Conservation (phyloP, 64 coral and sea anemone species). For the Acropora yongei region DNA sequence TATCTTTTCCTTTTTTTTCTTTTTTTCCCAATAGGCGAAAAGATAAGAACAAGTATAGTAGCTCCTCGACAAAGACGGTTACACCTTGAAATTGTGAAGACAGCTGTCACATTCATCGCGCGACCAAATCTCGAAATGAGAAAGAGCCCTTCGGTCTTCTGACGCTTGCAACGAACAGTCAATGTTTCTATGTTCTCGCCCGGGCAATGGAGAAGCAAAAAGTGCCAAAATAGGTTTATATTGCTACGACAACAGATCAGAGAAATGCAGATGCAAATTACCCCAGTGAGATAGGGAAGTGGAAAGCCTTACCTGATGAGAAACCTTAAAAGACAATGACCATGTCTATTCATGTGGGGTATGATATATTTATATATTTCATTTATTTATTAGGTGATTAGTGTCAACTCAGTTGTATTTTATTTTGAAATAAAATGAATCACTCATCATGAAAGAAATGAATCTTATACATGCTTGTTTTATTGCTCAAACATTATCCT, state of each 20-base stretch:
- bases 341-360: too few relatives aligned
- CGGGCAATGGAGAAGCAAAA: background rate
- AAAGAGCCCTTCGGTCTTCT: background rate
- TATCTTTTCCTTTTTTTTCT: background rate
- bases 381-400: too few relatives aligned
- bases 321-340: too few relatives aligned
- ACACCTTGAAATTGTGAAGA: constrained; percentile 2
- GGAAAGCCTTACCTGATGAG: too few relatives aligned
- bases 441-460: too few relatives aligned
- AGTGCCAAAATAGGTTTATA: background rate
- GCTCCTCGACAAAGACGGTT: background rate
- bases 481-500: too few relatives aligned
- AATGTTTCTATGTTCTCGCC: too few relatives aligned
- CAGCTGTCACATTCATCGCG: background rate
- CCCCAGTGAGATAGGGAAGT: too few relatives aligned
- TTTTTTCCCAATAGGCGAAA: constrained; percentile 18
- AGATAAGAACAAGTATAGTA: background rate
- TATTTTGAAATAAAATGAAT: too few relatives aligned
- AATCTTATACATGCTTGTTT: too few relatives aligned
- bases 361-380: too few relatives aligned
- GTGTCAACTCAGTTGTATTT: too few relatives aligned
- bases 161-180: background rate
- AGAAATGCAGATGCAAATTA: background rate
- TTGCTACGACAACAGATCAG: background rate
- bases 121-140: background rate